Conservation (phyloP, 2,888 invertebrate genomes). For the Didymodactylos carnosus region DNA sequence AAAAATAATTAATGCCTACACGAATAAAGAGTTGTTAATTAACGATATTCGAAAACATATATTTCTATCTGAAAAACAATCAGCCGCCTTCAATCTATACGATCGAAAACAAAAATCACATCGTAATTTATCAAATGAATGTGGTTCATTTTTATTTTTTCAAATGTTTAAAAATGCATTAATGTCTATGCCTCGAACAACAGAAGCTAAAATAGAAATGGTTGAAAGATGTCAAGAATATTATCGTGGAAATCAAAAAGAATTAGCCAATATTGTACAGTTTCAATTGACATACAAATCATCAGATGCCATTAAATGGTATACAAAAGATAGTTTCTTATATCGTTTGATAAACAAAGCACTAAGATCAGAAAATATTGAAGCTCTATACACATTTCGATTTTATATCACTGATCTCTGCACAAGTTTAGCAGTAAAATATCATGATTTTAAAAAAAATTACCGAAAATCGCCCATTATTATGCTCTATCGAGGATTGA, state of each 20-base stretch:
- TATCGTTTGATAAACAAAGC: not conserved
- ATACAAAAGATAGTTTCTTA: not conserved
- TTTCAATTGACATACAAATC: not conserved
- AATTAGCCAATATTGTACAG: not conserved
- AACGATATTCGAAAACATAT: no score
- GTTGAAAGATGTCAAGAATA: not conserved
- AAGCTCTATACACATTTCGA: not conserved
- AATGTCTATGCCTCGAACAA: not conserved
- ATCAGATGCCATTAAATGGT: not conserved
- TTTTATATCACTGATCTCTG: not conserved
- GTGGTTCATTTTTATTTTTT: not conserved
- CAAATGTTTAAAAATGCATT: not conserved
- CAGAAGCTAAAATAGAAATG: not conserved
- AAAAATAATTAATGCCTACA: no score
- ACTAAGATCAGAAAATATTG: not conserved
- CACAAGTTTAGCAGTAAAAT: not conserved
- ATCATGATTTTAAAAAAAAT: not conserved
- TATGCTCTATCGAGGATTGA: not conserved
- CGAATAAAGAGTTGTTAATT: no score
- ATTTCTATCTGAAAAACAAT: not conserved
- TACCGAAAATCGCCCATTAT: not conserved
- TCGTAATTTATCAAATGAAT: not conserved
- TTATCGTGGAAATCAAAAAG: not conserved
- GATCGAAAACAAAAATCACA: not conserved
- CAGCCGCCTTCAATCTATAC: not conserved